Conservation (phyloP, 2,113 vertebrate species). For the Melanostigma gelatinosum region DNA sequence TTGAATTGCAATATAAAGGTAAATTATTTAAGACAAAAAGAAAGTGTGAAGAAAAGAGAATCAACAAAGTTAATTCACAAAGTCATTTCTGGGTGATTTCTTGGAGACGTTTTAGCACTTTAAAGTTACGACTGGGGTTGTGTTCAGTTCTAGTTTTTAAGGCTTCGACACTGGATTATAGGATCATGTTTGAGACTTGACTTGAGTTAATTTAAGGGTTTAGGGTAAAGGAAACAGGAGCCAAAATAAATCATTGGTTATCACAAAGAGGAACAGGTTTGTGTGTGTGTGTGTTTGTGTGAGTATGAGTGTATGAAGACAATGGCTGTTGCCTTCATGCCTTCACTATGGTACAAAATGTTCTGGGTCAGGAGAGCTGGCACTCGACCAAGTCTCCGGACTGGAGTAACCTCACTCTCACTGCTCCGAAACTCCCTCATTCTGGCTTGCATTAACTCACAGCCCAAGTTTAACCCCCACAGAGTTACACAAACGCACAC, state of each 20-base stretch:
- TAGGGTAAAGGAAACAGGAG: slow-evolving; percentile 13
- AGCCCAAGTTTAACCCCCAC: slow-evolving; percentile 22
- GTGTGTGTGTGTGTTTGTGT: slow-evolving; percentile 14
- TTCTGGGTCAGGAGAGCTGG: slow-evolving; percentile 74
- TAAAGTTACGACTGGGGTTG: slow-evolving; percentile 7
- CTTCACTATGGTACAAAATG: slow-evolving; percentile 67
- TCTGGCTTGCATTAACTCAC: slow-evolving; percentile 25
- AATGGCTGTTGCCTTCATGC: slow-evolving; percentile 48
- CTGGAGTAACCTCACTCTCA: slow-evolving; percentile 63
- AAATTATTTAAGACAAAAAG: neutral
- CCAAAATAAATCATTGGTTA: slow-evolving; percentile 15
- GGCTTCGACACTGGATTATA: neutral
- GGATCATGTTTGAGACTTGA: neutral
- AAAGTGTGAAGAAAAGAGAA: neutral
- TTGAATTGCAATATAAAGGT: neutral
- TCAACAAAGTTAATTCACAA: neutral
- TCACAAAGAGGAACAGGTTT: neutral
- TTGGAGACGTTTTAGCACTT: neutral
- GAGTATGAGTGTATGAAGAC: slow-evolving; percentile 28
- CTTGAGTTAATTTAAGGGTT: slow-evolving; percentile 12
- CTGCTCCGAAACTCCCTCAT: slow-evolving; percentile 18
- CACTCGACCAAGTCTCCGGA: slow-evolving; percentile 65
- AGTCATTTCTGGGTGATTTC: neutral
- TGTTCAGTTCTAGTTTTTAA: slow-evolving; percentile 1
- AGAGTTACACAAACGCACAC: slow-evolving; percentile 13